These are phyloP conservation scores for Ormyrus labotus DNA, from an alignment of 2,888 invertebrate genomes.

Conservation along the genomic window DNA sequence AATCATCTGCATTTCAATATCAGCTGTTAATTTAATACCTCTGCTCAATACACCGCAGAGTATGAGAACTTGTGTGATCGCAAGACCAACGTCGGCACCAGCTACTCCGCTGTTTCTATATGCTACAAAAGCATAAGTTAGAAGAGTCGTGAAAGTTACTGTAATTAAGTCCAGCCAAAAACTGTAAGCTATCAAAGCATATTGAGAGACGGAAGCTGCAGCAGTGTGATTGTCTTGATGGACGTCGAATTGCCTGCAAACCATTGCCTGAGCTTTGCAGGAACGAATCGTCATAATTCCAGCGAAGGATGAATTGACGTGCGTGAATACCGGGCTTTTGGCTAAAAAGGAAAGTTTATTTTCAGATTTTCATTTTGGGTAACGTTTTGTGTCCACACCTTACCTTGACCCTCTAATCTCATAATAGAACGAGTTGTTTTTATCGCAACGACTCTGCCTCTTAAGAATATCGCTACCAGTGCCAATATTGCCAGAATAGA, in stretches of 20 bases:
- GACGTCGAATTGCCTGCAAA: constrained; percentile 85
- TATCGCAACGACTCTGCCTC: constrained; percentile 83
- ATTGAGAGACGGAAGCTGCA: constrained; percentile 81
- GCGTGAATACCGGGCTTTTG: constrained; percentile 93
- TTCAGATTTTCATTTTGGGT: too few relatives aligned
- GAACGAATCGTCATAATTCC: constrained; percentile 93
- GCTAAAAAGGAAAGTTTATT: constrained; percentile 57
- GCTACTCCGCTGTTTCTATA: constrained; percentile 73
- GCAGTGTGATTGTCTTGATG: constrained; percentile 84
- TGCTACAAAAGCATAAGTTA: constrained; percentile 78
- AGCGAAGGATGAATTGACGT: constrained; percentile 89
- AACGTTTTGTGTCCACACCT: constrained; percentile 46
- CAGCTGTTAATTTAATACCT: constrained; percentile 84
- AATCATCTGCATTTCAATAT: constrained; percentile 80
- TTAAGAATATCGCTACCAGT: constrained; percentile 81
- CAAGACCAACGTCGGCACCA: constrained; percentile 78
- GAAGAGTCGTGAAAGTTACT: constrained; percentile 79
- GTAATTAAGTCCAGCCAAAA: constrained; percentile 80
- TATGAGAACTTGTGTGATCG: constrained; percentile 77
- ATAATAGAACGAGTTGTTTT: constrained; percentile 85
- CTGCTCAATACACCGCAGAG: constrained; percentile 78
- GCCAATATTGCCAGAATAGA: constrained; percentile 81
- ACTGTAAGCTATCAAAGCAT: constrained; percentile 80
- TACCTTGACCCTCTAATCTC: constrained; percentile 79
- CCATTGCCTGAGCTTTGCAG: constrained; percentile 83